A percentile compares a stretch with the other conserved stretches of the same genome.
Evolutionary conservation across 2,797 vertebrate species (phyloP).

Genomic region (Anas bahamensis): DNA sequence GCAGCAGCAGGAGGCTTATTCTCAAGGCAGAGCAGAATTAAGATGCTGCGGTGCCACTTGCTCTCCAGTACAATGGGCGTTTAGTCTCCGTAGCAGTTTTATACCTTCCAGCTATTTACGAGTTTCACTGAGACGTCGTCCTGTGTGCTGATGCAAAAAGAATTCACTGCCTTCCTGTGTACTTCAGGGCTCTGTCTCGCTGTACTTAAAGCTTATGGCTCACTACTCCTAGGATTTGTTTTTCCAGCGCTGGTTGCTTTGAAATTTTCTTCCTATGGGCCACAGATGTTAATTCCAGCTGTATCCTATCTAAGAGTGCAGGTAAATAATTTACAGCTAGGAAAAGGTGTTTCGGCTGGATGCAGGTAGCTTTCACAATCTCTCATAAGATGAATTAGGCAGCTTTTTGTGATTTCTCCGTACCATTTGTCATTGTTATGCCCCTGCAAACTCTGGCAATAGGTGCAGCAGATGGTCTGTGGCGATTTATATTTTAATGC

Average conservation of each 20-base stretch:
- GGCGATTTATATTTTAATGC: not conserved
- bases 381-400: not conserved
- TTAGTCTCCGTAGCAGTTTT: not conserved
- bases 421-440: not conserved
- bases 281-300: not conserved
- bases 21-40: not conserved
- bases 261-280: no score
- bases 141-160: not conserved
- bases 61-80: accelerated
- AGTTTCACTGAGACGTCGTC: not conserved
- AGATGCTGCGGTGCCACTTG: not conserved
- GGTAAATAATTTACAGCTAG: not conserved
- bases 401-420: not conserved
- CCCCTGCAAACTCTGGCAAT: not conserved
- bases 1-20: not conserved
- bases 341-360: not conserved
- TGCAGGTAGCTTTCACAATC: not conserved
- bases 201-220: not conserved
- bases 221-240: not conserved
- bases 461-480: not conserved
- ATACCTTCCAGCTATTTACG: not conserved
- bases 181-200: not conserved
- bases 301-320: not conserved
- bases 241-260: not conserved
- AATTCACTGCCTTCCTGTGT: not conserved